Evolutionary conservation across 1,140 invertebrate genomes (phyloP).

Genomic region (Trypoxylus dichotomus): DNA sequence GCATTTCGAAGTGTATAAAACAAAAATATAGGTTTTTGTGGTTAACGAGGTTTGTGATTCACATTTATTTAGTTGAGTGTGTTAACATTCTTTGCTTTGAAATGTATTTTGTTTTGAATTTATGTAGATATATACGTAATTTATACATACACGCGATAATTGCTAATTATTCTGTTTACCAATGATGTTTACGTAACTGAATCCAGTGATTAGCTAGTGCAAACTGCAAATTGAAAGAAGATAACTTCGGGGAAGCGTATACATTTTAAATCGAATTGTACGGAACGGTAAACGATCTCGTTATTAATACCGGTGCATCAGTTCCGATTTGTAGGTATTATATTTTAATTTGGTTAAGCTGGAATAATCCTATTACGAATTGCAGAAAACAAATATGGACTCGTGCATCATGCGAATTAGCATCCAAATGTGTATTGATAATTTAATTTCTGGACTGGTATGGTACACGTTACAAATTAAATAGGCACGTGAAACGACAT

Average conservation of each 20-base stretch:
- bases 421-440: neutral
- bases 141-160: too few species aligned
- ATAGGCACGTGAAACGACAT: neutral
- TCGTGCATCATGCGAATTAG: neutral
- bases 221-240: neutral
- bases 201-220: neutral
- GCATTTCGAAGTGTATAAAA: too few species aligned
- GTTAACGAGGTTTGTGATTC: too few species aligned
- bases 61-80: too few species aligned
- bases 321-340: constrained; percentile 8
- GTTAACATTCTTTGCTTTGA: too few species aligned
- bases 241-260: neutral
- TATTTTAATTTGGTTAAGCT: constrained; percentile 15
- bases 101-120: too few species aligned
- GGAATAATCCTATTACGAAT: constrained; percentile 16
- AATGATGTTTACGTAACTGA: neutral
- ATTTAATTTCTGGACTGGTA: neutral
- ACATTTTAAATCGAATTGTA: neutral
- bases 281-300: neutral
- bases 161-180: too few species aligned
- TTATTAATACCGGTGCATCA: constrained; percentile 3
- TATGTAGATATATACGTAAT: too few species aligned
- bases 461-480: neutral
- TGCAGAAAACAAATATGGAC: constrained; percentile 6
- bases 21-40: too few species aligned